Evolutionary conservation across 2,797 vertebrate genomes (phyloP), one percentile per base, ranked within the genome.

Genomic region (Molossus molossus): DNA sequence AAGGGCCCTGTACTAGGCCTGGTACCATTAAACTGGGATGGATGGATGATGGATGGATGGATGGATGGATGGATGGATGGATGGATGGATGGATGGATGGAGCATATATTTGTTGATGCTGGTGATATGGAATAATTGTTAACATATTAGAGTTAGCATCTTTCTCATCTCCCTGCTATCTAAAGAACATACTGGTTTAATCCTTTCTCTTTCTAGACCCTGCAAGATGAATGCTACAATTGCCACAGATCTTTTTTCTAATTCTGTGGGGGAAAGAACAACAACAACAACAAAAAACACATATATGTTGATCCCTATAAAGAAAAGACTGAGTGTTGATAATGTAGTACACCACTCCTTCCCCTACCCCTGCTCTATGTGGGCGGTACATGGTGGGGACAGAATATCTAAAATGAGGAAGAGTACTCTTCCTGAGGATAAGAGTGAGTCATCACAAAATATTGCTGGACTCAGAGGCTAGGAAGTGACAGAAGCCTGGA

Each of bases 201-300:
- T 40, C 11, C 1, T 27, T 96, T 83, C 81, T 40, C 60, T 91
- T 79, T 93, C 55, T 79, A 60, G 1, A 53, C 5, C 5, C 9
- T 70, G 5, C 6, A 40, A 65, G 37, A 76, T 82, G 20, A 2
- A 82, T 58, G 69, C 4, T 70, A 64, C 37, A 76, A 72, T 81
- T 40, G 3, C 20, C 55, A 76, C n/a, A 93, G 45, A 25, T 55
- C 58, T 93, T 93, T 21, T 82, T 91, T 76, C 45, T 29, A 80
- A 50, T 57, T 29, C 82, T 57, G 14, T 5, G 7, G 13, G 21
- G 20, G 40, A 37, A 67, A 79, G 25, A 20, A 21, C 45, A 5
- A 45, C 70, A 84, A 45, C 70, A 84, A 67, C 64, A 48, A 25
- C 23, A 45, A 45, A 45, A 23, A 55, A 23, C 48, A 77, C 1